Evolutionary conservation across 2,113 vertebrate species (phyloP).

Genomic region (Dasypus novemcinctus): DNA sequence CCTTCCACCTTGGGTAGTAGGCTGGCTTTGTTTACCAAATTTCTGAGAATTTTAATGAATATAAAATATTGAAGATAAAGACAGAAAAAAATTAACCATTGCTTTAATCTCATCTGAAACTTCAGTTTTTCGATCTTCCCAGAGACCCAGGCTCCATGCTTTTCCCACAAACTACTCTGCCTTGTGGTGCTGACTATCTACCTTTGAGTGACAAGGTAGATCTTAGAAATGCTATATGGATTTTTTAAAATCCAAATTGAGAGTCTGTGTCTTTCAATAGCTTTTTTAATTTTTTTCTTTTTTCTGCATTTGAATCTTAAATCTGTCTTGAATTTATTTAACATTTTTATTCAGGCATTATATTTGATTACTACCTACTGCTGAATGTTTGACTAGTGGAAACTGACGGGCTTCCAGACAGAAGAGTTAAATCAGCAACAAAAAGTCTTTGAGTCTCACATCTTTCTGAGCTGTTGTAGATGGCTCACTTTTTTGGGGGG

Average conservation of each 20-base stretch:
- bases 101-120: background rate
- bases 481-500: background rate
- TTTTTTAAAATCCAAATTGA: background rate
- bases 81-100: background rate
- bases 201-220: background rate
- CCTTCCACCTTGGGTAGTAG: background rate
- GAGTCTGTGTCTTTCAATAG: background rate
- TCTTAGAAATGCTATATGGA: background rate
- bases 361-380: background rate
- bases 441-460: background rate
- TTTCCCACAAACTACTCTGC: background rate
- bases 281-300: background rate
- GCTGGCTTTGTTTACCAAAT: background rate
- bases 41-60: background rate
- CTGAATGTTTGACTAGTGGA: background rate
- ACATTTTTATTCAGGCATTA: background rate
- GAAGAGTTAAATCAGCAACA: background rate
- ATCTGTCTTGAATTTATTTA: background rate
- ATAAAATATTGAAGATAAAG: background rate
- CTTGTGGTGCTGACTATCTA: background rate
- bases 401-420: background rate
- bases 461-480: background rate
- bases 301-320: constrained; percentile 5
- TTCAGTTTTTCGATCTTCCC: background rate
- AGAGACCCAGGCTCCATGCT: background rate